Evolutionary conservation across 2,888 invertebrate genomes (phyloP).

Genomic region (Mylabris sibirica): DNA sequence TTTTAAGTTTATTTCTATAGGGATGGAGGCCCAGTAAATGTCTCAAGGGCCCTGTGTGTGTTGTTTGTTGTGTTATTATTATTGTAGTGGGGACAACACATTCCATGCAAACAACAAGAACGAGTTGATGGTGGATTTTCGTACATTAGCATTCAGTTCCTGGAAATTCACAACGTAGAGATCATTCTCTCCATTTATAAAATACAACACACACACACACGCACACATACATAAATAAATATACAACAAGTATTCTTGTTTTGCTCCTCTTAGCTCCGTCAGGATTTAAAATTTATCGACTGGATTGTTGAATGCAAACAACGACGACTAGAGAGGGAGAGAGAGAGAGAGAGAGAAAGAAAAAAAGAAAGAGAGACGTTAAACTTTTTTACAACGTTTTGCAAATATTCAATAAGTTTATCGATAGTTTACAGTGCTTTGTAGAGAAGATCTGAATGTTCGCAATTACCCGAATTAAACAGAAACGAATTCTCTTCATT

Average conservation of each 20-base stretch:
- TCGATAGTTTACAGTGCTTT: background rate
- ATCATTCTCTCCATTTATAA: conserved; percentile 26
- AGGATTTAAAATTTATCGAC: conserved; percentile 43
- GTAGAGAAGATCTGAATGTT: background rate
- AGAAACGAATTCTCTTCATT: too few relatives aligned
- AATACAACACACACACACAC: background rate
- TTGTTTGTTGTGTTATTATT: background rate
- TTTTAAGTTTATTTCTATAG: too few relatives aligned
- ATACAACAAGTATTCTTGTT: background rate
- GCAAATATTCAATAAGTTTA: conserved; percentile 40
- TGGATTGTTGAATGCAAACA: conserved; percentile 46
- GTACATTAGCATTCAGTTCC: conserved; percentile 47
- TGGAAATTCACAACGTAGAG: conserved; percentile 42
- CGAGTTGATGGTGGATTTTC: conserved; percentile 50
- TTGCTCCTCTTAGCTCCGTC: conserved; percentile 2
- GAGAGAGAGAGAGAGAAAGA: background rate
- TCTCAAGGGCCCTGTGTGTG: background rate
- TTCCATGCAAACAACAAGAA: conserved; percentile 22
- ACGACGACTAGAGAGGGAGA: background rate
- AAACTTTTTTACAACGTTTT: conserved; percentile 39
- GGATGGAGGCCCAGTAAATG: too few relatives aligned
- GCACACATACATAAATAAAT: background rate
- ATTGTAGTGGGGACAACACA: conserved; percentile 1
- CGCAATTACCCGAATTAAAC: background rate
- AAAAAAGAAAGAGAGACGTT: conserved; percentile 29